Conservation (phyloP, 2,888 invertebrate genomes). For the Cerceris ruficornis region DNA sequence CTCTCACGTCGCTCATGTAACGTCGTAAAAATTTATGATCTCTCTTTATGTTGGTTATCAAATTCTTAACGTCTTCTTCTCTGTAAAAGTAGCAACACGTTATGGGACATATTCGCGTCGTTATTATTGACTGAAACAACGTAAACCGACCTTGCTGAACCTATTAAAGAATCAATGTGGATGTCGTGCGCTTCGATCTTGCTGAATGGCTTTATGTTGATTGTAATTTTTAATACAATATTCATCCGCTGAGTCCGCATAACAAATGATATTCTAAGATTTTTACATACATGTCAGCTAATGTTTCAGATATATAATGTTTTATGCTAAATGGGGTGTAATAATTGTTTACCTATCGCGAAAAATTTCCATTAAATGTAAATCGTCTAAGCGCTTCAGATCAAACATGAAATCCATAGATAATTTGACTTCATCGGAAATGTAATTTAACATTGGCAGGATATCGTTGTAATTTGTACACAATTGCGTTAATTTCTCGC, state of each 20-base stretch:
- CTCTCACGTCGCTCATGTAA: conserved; percentile 71
- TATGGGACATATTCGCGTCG: conserved; percentile 6
- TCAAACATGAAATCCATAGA: conserved; percentile 74
- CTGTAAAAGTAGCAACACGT: conserved; percentile 57
- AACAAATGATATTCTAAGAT: conserved; percentile 70
- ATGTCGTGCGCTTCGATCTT: conserved; percentile 68
- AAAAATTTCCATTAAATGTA: conserved; percentile 66
- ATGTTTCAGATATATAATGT: background rate
- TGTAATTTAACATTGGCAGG: conserved; percentile 64
- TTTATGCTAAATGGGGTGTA: background rate
- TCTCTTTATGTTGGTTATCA: conserved; percentile 72
- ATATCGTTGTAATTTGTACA: conserved; percentile 67
- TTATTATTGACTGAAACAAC: background rate
- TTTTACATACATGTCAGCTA: background rate
- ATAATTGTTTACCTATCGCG: conserved; percentile 64
- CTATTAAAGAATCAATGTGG: conserved; percentile 67
- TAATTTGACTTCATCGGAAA: conserved; percentile 69
- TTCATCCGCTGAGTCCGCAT: conserved; percentile 63
- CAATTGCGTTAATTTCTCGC: conserved; percentile 35
- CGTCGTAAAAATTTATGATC: conserved; percentile 72
- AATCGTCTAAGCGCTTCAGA: conserved; percentile 60
- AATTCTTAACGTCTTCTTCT: conserved; percentile 67
- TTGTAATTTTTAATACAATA: conserved; percentile 69
- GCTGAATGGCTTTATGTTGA: conserved; percentile 68
- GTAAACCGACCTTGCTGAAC: conserved; percentile 69